Evolutionary conservation across 2,888 invertebrate species (phyloP).

Genomic region (Thymelicus sylvestris): DNA sequence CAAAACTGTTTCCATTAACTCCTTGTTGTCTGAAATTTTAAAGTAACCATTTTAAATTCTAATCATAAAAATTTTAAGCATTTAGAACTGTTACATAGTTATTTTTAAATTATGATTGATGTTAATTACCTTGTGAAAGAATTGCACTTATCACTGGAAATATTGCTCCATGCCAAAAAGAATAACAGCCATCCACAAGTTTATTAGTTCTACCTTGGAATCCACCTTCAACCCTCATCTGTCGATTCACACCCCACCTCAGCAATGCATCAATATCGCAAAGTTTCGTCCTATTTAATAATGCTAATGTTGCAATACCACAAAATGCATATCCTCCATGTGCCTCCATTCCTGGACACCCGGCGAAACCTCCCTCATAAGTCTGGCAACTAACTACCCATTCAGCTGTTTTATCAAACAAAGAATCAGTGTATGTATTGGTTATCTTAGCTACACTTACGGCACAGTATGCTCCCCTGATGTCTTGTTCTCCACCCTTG

Average conservation of each 20-base stretch:
- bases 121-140: constrained; percentile 78
- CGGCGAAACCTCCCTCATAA: constrained; percentile 99
- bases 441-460: constrained; percentile 94
- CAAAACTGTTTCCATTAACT: constrained; percentile 85
- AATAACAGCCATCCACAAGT: constrained; percentile 99
- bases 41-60: background rate
- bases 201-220: constrained; percentile 99
- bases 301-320: constrained; percentile 94
- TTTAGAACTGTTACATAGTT: too few relatives aligned
- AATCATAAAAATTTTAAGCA: too few relatives aligned
- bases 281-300: constrained; percentile 90
- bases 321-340: constrained; percentile 99
- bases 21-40: constrained; percentile 69
- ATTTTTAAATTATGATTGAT: too few relatives aligned
- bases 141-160: constrained; percentile 94
- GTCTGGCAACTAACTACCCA: constrained; percentile 99
- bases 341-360: constrained; percentile 95
- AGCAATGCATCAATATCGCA: constrained; percentile 91
- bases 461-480: constrained; percentile 99
- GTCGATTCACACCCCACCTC: constrained; percentile 95
- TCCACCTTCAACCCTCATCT: constrained; percentile 98
- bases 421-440: constrained; percentile 89
- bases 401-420: constrained; percentile 94
- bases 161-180: constrained; percentile 98
- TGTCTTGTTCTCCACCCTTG: constrained; percentile 96